These are phyloP conservation scores for Anguilla japonica DNA, from an alignment of 2,113 vertebrate genomes.

Conservation along the genomic window DNA sequence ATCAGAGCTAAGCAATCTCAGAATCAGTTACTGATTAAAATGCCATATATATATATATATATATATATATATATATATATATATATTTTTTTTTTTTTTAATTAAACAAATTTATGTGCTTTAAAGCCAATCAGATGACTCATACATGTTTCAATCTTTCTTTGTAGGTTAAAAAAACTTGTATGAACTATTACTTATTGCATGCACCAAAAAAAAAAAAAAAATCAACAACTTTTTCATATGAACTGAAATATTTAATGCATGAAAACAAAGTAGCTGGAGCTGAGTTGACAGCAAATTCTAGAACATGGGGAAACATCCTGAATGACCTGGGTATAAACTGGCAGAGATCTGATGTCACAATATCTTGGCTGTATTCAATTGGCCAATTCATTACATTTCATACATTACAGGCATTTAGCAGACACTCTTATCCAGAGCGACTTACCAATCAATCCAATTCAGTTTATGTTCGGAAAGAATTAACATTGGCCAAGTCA, in stretches of 20 bases:
- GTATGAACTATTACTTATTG: background rate
- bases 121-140: too few species aligned
- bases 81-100: too few species aligned
- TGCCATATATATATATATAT: too few species aligned
- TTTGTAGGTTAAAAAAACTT: too few species aligned
- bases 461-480: background rate
- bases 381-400: too few species aligned
- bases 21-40: background rate
- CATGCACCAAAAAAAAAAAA: background rate
- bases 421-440: too few species aligned
- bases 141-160: too few species aligned
- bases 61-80: too few species aligned
- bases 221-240: background rate
- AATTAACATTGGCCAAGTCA: background rate
- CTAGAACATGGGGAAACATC: background rate
- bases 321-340: background rate
- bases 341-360: background rate
- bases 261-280: slow-evolving; percentile 10
- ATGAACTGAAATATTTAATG: slow-evolving; percentile 10
- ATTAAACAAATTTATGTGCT: too few species aligned
- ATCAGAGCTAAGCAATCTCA: too few species aligned
- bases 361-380: background rate
- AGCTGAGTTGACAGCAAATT: background rate
- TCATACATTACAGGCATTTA: background rate
- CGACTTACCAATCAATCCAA: too few species aligned